phyloP scores from a whole-genome alignment of 1,140 invertebrate species.

The Ceratina japonica region DNA sequence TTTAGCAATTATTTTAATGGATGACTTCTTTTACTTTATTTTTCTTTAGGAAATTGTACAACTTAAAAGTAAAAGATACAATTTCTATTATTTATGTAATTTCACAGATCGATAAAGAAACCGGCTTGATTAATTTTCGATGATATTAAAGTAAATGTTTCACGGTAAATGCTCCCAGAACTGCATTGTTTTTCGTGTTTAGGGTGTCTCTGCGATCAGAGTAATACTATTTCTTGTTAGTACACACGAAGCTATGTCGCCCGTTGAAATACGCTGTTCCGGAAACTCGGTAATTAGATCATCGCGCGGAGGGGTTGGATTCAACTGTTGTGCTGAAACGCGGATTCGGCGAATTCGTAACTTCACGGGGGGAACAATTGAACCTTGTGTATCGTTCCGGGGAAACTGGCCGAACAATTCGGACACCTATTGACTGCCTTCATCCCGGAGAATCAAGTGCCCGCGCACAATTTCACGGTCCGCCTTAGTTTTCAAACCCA shows the following conservation, averaged over 20 bases:
- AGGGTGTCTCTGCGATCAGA: neutral
- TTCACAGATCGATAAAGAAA: no score
- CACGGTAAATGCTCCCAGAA: no score
- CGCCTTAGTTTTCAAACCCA: slow-evolving; percentile 1
- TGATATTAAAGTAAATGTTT: no score
- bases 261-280: neutral
- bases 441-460: slow-evolving; percentile 3
- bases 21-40: no score
- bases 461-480: slow-evolving; percentile 11
- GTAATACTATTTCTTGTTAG: neutral
- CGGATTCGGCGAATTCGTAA: neutral
- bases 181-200: neutral
- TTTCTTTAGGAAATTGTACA: no score
- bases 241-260: neutral
- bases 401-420: slow-evolving; percentile 35
- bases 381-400: slow-evolving; percentile 3
- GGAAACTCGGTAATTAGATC: slow-evolving; percentile 34
- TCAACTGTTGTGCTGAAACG: slow-evolving; percentile 16
- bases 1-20: no score
- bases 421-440: slow-evolving; percentile 27
- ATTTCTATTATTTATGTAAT: no score
- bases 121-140: no score
- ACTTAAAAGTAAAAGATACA: no score
- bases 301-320: neutral
- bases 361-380: neutral